A percentile compares a stretch with the other conserved stretches of the same genome.
Conservation (phyloP, 2,888 invertebrate genomes). For the Heteropelma amictum region DNA sequence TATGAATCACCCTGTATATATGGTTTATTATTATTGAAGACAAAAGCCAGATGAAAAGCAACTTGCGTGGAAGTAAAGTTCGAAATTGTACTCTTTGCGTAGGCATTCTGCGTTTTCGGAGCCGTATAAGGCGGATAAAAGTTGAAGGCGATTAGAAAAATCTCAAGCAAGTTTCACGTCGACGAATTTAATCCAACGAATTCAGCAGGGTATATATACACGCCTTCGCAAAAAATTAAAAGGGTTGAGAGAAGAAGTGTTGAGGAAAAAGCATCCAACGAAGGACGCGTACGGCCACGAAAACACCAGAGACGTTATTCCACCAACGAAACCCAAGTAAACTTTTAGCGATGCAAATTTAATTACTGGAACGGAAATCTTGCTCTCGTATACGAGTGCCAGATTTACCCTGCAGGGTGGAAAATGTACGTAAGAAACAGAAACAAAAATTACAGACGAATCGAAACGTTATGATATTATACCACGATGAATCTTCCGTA, state of each 20-base stretch:
- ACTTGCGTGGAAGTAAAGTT: background rate
- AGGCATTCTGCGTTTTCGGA: background rate
- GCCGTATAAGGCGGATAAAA: background rate
- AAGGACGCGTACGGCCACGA: conserved; percentile 13
- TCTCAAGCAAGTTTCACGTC: background rate
- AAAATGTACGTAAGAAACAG: background rate
- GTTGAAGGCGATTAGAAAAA: conserved; percentile 23
- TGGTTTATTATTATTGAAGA: no score
- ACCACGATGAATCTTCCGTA: background rate
- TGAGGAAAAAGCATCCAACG: conserved; percentile 19
- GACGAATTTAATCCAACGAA: conserved; percentile 47
- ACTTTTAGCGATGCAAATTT: conserved; percentile 60
- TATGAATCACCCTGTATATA: no score
- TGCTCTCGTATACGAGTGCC: conserved; percentile 18
- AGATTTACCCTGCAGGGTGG: background rate
- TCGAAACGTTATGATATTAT: conserved; percentile 21
- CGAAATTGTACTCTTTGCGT: background rate
- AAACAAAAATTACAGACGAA: conserved; percentile 6
- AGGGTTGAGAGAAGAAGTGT: background rate
- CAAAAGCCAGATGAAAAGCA: no score
- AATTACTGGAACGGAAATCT: conserved; percentile 47
- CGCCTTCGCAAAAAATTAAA: background rate
- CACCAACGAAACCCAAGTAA: conserved; percentile 37
- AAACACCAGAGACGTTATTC: conserved; percentile 12
- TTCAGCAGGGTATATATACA: conserved; percentile 7